Conservation (phyloP, 2,888 invertebrate species). For the Papilio gigon region DNA sequence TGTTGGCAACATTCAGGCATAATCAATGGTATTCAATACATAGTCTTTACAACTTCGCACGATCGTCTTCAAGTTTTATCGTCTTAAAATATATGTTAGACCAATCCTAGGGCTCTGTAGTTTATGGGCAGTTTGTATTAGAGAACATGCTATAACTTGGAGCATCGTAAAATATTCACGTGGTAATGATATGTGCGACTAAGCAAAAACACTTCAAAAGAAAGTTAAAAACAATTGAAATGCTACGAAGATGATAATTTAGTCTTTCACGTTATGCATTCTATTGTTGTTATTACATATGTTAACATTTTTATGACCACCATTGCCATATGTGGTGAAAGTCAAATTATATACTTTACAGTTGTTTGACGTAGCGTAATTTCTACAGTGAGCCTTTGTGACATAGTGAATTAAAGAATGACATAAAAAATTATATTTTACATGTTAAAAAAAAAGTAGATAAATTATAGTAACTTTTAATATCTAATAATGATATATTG, state of each 20-base stretch:
- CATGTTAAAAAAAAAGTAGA: not conserved
- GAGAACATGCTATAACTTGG: conserved; percentile 24
- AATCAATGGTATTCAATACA: conserved; percentile 41
- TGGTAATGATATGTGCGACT: conserved; percentile 20
- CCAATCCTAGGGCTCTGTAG: conserved; percentile 33
- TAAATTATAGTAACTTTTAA: not conserved
- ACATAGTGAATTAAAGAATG: not conserved
- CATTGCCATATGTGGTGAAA: not conserved
- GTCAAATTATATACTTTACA: not conserved
- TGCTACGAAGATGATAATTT: conserved; percentile 16
- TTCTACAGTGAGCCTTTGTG: not conserved
- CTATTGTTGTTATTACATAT: not conserved
- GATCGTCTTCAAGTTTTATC: conserved; percentile 41
- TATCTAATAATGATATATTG: not conserved
- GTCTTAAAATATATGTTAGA: conserved; percentile 39
- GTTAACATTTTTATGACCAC: not conserved
- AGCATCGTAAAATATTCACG: conserved; percentile 27
- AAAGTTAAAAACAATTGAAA: conserved; percentile 12
- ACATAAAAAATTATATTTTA: not conserved
- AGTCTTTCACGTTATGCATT: not conserved
- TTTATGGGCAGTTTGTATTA: conserved; percentile 25
- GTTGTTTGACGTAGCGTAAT: not conserved
- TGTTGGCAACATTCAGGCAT: conserved; percentile 38
- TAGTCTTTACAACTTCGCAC: conserved; percentile 41
- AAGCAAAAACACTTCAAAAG: conserved; percentile 12